These are phyloP conservation scores for Leptopilina boulardi DNA, from an alignment of 1,140 invertebrate genomes.

Conservation along the genomic window DNA sequence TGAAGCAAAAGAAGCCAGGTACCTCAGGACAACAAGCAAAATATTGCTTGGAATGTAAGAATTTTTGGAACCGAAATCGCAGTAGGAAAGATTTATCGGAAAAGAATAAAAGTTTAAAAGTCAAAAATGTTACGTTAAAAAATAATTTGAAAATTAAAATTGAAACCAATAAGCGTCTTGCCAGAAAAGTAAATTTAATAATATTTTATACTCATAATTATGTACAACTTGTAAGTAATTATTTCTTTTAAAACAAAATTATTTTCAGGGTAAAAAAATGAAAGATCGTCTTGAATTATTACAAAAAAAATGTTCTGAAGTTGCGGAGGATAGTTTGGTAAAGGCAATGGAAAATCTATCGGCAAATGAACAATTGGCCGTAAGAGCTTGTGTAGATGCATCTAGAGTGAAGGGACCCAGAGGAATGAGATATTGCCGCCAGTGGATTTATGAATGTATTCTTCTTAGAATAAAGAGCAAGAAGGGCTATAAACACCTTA, in stretches of 20 bases:
- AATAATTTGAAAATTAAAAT: neutral
- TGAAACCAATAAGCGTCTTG: neutral
- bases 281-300: neutral
- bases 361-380: neutral
- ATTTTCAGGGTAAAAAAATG: neutral
- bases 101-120: neutral
- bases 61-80: neutral
- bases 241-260: neutral
- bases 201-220: neutral
- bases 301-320: neutral
- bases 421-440: conserved; percentile 6
- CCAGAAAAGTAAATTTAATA: neutral
- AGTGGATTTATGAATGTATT: conserved; percentile 44
- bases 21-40: neutral
- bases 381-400: neutral
- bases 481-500: conserved; percentile 32
- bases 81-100: neutral
- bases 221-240: neutral
- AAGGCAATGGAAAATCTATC: neutral
- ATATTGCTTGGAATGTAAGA: neutral
- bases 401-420: neutral
- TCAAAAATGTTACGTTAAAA: neutral
- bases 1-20: neutral
- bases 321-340: neutral
- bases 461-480: conserved; percentile 42